Base-by-base conservation (phyloP, 2,797 vertebrate species). In the Thalassophryne amazonica region DNA sequence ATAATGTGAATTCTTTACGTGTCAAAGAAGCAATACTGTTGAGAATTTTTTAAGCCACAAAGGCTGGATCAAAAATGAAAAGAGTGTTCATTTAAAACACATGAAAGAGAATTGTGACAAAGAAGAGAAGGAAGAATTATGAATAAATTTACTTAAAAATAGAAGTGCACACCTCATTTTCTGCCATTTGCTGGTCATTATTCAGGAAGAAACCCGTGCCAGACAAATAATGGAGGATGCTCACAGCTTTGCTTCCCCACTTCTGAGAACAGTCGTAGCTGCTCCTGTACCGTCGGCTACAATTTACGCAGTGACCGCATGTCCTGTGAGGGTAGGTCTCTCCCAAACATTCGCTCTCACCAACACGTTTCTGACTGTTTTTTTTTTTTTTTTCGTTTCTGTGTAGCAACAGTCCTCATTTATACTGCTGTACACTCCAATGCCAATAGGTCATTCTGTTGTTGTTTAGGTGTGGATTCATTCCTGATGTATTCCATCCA, bases 401-500 rank as follows among this genome's bases (percentile, higher is more conserved):
- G n/a, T n/a, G n/a, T n/a, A n/a, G n/a, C n/a, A n/a, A n/a, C n/a
- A n/a, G n/a, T n/a, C n/a, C n/a, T n/a, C n/a, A n/a, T n/a, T n/a
- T n/a, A n/a, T n/a, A n/a, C n/a, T n/a, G n/a, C n/a, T n/a, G n/a
- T n/a, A n/a, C n/a, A n/a, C n/a, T n/a, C n/a, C n/a, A n/a, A n/a
- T n/a, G n/a, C 0, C 59, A 49, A 73, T 5, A 4, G 20, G 2
- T 30, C 0, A 7, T 61, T 29, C 17, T 59, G 22, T 62, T 9
- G 1, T 47, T 56, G 34, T 49, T 3, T 60, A 99, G 97, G 97
- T 54, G 89, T 98, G 50, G 96, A 95, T 61, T 95, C 94, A 6
- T 99, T 99, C 78, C 88, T 99, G 36, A 96, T 99, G 93, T 99
- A 99, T 65, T 99, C 97, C 30, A 90, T 98, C 68, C 94, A 99